Base-by-base conservation (phyloP, 2,797 vertebrate genomes). In the Urocyon cinereoargenteus region DNA sequence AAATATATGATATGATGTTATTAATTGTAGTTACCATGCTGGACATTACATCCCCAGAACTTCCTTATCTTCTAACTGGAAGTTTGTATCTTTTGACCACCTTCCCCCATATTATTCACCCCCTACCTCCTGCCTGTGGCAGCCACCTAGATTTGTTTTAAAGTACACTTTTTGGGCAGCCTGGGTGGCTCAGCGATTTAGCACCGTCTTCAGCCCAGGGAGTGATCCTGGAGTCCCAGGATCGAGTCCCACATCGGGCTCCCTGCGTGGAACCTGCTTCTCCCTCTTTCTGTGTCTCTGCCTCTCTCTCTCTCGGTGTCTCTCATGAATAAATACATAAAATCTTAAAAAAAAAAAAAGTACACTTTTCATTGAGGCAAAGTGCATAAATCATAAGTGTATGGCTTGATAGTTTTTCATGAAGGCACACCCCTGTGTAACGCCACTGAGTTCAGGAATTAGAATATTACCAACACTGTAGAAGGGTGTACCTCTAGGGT, bases 81-180 rank as follows among this genome's bases (percentile, higher is more conserved):
- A 72, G 6, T 93, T 36, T 72, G 18, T 81, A 61, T 40, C 75
- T 70, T 68, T 34, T 79, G 62, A 79, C 40, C 18, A 34, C 18
- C 84, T 81, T 81, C 24, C 49, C 53, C 40, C 1, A 5, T 51
- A 36, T 93, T 22, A 11, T n/a, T 12, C 64, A 70, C 79, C 34
- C 26, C 21, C n/a, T 16, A 7, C n/a, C 59, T 64, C 28, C 11
- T 12, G 28, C 73, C 51, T 79, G 73, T 70, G 53, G 62, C 53
- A 81, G 5, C 31, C 53, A 93, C 84, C 57, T 75, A 79, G 64
- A 81, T 81, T 72, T 81, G 75, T 49, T 88, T 96, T 88, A 34
- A 66, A 75, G 73, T 61, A 81, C 88, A 61, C 40, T 82, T 82
- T 82, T 61, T 10, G 7, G 40, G 40, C 40, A 45, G 40, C 40